A percentile compares a stretch with the other conserved stretches of the same genome.
These are phyloP conservation scores for Leptatherina wallacei DNA, from an alignment of 2,797 vertebrate species.

Conservation along the genomic window DNA sequence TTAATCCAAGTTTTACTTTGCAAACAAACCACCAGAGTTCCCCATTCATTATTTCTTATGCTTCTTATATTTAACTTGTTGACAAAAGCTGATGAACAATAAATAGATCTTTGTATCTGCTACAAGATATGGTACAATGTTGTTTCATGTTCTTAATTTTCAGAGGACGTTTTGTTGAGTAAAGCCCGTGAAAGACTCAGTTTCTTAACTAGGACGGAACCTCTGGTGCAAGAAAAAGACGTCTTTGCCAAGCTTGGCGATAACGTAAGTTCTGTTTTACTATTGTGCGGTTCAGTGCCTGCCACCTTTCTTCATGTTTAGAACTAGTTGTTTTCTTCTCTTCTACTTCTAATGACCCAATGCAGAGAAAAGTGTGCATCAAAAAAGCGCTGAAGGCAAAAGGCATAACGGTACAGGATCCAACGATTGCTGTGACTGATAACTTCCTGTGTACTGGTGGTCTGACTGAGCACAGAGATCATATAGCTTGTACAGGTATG, in stretches of 20 bases:
- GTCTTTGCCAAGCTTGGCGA: slow-evolving; percentile 52
- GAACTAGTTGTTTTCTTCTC: background rate
- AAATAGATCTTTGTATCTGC: too few relatives aligned
- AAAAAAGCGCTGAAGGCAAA: slow-evolving; percentile 27
- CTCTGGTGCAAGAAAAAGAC: background rate
- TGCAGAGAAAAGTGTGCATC: slow-evolving; percentile 68
- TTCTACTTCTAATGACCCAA: background rate
- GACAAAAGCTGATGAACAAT: too few relatives aligned
- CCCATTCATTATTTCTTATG: too few relatives aligned
- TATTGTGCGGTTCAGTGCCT: background rate
- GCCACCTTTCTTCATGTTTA: background rate
- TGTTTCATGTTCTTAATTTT: slow-evolving; percentile 18
- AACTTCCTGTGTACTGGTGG: slow-evolving; percentile 78
- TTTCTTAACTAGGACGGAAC: slow-evolving; percentile 24
- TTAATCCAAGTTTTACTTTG: too few relatives aligned
- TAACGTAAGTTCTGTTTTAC: slow-evolving; percentile 55
- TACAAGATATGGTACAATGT: background rate
- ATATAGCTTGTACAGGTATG: slow-evolving; percentile 71
- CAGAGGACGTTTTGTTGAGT: slow-evolving; percentile 63
- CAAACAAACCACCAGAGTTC: too few relatives aligned
- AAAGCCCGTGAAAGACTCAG: slow-evolving; percentile 33
- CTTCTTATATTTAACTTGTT: too few relatives aligned
- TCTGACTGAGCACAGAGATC: background rate
- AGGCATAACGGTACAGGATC: slow-evolving; percentile 25
- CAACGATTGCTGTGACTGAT: slow-evolving; percentile 59